These are phyloP conservation scores for Agonopterix arenella DNA, from an alignment of 2,888 invertebrate genomes.

Conservation along the genomic window DNA sequence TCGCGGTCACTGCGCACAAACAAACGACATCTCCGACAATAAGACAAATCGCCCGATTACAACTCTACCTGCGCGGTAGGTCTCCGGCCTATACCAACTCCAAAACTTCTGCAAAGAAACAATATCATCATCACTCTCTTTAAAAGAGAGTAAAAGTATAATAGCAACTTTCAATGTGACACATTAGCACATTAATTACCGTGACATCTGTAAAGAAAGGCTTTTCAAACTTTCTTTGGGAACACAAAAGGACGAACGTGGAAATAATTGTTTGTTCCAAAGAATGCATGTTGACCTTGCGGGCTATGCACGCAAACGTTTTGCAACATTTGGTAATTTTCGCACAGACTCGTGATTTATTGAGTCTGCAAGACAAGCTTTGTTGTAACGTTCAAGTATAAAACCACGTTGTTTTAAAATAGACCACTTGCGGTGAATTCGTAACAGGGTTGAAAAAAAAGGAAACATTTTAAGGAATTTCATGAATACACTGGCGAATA, in stretches of 20 bases:
- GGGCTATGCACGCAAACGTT: slow-evolving; percentile 36
- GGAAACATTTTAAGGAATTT: slow-evolving; percentile 35
- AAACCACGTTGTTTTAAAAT: slow-evolving; percentile 51
- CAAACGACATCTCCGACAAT: slow-evolving; percentile 69
- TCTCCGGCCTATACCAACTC: slow-evolving; percentile 56
- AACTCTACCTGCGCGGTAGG: slow-evolving; percentile 68
- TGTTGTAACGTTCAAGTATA: slow-evolving; percentile 35
- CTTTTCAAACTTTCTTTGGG: slow-evolving; percentile 44
- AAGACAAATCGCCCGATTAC: slow-evolving; percentile 75
- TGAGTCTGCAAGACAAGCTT: slow-evolving; percentile 36
- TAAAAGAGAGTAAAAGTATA: slow-evolving; percentile 66
- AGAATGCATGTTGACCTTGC: slow-evolving; percentile 56
- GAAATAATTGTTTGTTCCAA: slow-evolving; percentile 35
- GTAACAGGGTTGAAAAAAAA: slow-evolving; percentile 35
- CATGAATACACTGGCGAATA: slow-evolving; percentile 33
- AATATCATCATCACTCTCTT: slow-evolving; percentile 47
- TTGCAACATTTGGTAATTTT: slow-evolving; percentile 67
- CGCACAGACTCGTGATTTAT: slow-evolving; percentile 66
- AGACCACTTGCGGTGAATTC: slow-evolving; percentile 64
- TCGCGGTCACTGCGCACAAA: slow-evolving; percentile 69
- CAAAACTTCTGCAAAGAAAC: slow-evolving; percentile 38
- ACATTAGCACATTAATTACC: slow-evolving; percentile 67
- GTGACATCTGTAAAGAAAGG: slow-evolving; percentile 55
- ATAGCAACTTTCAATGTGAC: slow-evolving; percentile 34
- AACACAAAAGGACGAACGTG: slow-evolving; percentile 31